Evolutionary conservation across 1,140 invertebrate genomes (phyloP), one percentile per base, ranked within the genome.

Genomic region (Formica selysi): DNA sequence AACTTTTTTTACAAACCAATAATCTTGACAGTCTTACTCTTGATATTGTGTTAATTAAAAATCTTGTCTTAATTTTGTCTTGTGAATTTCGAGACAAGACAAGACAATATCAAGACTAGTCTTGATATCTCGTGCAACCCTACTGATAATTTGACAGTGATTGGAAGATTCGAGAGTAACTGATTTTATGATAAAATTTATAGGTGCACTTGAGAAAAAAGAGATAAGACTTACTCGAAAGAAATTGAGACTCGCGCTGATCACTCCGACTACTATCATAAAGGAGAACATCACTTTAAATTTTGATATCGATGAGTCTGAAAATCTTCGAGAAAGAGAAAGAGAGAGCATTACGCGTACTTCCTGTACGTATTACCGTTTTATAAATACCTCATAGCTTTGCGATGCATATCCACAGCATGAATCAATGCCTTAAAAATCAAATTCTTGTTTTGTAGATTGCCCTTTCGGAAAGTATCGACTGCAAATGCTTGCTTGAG

Each of bases 361-460:
- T 7, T 64, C 0, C 22, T 7, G 29, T 7, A 61, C 11, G 16
- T 44, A n/a, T 64, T n/a, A 1, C 64, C 0, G 36, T 22, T 65
- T 32, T 32, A 3, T 8, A 51, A 16, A 51, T 78, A 48, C 41
- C 26, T 3, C 65, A 79, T 61, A 26, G 76, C 76, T 36, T 67
- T 38, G 0, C 76, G 41, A 67, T 79, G 76, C 61, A 67, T 79
- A 67, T 79, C n/a, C 0, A 79, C 44, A 2, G 61, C 76, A 38
- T 8, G 36, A 51, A 79, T 26, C 36, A 79, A 5, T 67, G 7
- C n/a, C 7, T 51, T 67, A 4, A 38, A 26, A 51, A 54, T 26
- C 13, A 51, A 54, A 26, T 65, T 54, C 7, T 51, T 54, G 1
- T 61, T 38, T 61, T 26, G 11, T 2, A 41, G 0, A 3, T 0